Conservation (phyloP, 1,140 invertebrate genomes). For the Tetramorium simillimum region DNA sequence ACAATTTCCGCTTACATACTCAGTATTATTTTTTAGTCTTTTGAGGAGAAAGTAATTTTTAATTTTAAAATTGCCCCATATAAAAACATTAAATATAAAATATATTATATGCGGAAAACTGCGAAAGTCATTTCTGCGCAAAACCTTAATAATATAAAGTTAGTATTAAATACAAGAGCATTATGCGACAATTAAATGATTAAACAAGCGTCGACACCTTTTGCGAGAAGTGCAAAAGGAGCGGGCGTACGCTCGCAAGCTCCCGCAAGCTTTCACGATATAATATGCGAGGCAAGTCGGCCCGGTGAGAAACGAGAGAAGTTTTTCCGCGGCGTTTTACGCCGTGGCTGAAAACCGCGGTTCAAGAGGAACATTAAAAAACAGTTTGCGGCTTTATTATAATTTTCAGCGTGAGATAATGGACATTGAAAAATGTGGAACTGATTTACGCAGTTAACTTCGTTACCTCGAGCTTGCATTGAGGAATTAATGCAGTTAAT, state of each 20-base stretch:
- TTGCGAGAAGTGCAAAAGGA: not conserved
- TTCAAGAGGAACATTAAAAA: conserved; percentile 35
- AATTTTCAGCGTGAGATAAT: conserved; percentile 14
- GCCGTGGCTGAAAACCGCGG: not conserved
- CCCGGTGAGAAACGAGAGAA: conserved; percentile 8
- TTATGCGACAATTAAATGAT: conserved; percentile 34
- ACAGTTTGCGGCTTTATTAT: conserved; percentile 17
- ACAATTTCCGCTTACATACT: no score
- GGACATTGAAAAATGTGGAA: not conserved
- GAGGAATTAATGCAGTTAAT: not conserved
- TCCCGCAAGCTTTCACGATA: conserved; percentile 4
- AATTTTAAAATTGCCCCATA: not conserved
- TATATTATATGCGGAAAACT: not conserved
- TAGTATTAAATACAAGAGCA: not conserved
- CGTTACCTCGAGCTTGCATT: not conserved
- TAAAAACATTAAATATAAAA: not conserved
- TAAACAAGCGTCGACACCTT: conserved; percentile 8
- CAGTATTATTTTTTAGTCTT: not conserved
- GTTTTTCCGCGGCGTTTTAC: conserved; percentile 34
- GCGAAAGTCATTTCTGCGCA: not conserved
- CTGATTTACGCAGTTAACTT: conserved; percentile 13
- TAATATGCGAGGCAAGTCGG: conserved; percentile 12
- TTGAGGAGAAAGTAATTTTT: not conserved
- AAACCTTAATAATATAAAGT: not conserved
- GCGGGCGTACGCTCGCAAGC: not conserved